Evolutionary conservation across 2,113 vertebrate species (phyloP).

Genomic region (Nannospalax galili): DNA sequence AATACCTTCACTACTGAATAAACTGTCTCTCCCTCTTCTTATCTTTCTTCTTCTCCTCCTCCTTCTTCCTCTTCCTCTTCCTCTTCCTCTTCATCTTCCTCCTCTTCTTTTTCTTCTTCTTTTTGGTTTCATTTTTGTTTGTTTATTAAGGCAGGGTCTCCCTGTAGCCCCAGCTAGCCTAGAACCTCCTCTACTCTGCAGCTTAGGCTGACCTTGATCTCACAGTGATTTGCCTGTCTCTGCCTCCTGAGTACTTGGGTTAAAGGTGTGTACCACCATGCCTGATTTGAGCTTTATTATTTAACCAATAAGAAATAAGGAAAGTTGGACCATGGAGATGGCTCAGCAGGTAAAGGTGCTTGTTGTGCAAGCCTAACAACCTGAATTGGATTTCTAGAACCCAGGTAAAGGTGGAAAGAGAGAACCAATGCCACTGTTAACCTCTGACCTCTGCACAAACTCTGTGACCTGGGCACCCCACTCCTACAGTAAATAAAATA

Average conservation of each 20-base stretch:
- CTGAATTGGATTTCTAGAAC: not conserved
- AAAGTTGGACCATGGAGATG: not conserved
- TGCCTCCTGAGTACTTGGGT: not conserved
- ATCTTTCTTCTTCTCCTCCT: no score
- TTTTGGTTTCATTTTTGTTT: no score
- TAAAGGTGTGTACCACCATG: no score
- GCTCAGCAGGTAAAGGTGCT: not conserved
- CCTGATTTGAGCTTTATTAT: not conserved
- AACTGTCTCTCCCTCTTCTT: no score
- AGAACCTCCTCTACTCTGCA: not conserved
- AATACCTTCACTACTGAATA: not conserved
- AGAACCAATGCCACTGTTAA: not conserved
- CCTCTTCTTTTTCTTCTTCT: no score
- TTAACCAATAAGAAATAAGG: not conserved
- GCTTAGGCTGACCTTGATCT: not conserved
- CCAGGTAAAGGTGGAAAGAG: not conserved
- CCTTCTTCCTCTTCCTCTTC: not conserved
- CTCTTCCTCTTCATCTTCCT: no score
- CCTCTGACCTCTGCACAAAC: not conserved
- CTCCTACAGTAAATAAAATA: not conserved
- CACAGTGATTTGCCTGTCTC: not conserved
- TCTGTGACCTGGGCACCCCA: fast-evolving
- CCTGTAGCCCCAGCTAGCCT: not conserved
- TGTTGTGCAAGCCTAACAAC: not conserved
- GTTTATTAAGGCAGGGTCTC: not conserved